Evolutionary conservation across 2,888 invertebrate genomes (phyloP).

Genomic region (Aleiodes leptofemur): DNA sequence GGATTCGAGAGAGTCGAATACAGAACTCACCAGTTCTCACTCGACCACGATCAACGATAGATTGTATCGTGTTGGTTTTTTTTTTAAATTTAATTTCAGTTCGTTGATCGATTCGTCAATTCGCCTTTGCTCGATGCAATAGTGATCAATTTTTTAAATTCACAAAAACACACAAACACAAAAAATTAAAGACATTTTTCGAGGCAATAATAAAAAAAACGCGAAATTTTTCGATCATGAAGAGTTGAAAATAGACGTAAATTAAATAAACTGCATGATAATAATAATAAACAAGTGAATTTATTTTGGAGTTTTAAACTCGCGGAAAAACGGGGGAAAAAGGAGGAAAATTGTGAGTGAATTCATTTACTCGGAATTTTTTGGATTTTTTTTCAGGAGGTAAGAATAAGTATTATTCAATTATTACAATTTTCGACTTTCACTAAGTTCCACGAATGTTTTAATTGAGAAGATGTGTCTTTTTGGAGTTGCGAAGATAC

Average conservation of each 20-base stretch:
- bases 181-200: not conserved
- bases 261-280: not conserved
- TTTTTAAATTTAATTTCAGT: slow-evolving; percentile 55
- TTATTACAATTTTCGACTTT: too few relatives aligned
- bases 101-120: slow-evolving; percentile 56
- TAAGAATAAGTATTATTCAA: not conserved
- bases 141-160: not conserved
- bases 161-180: too few relatives aligned
- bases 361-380: not conserved
- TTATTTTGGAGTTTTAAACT: not conserved
- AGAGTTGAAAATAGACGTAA: not conserved
- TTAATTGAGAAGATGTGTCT: too few relatives aligned
- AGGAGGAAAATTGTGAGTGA: not conserved
- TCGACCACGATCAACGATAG: slow-evolving; percentile 73
- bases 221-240: not conserved
- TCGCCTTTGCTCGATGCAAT: slow-evolving; percentile 15
- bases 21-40: slow-evolving; percentile 70
- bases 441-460: too few relatives aligned
- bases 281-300: not conserved
- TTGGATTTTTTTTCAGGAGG: slow-evolving; percentile 1
- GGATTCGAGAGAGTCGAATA: slow-evolving; percentile 46
- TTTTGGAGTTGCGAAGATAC: too few relatives aligned
- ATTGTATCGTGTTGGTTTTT: slow-evolving; percentile 64
- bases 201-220: too few relatives aligned
- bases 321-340: not conserved